A percentile compares a stretch with the other conserved stretches of the same genome.
These are phyloP conservation scores for Mohoua ochrocephala DNA, from an alignment of 2,113 vertebrate species.

Conservation along the genomic window DNA sequence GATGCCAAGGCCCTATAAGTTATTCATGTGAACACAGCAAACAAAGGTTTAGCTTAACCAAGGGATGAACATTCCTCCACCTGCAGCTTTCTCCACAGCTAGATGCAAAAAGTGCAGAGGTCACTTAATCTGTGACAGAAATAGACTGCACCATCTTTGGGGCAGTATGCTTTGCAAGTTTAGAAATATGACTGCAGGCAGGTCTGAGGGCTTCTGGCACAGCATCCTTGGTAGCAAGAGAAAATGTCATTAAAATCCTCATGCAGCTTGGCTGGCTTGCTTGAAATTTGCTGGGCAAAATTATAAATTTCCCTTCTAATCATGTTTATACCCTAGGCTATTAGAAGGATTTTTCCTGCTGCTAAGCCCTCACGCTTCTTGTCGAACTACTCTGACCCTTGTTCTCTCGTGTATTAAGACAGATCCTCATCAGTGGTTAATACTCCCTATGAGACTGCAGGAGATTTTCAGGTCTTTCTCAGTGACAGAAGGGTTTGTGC, in stretches of 20 bases:
- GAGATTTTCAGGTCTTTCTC: not conserved
- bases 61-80: slow-evolving; percentile 58
- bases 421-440: slow-evolving; percentile 33
- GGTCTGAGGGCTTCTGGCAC: not conserved
- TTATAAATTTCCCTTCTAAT: slow-evolving; percentile 26
- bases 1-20: slow-evolving; percentile 64
- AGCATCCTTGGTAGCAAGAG: not conserved
- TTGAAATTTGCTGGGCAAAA: slow-evolving; percentile 25
- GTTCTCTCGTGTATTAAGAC: slow-evolving; percentile 3
- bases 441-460: not conserved
- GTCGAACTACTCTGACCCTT: not conserved
- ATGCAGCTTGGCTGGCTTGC: not conserved
- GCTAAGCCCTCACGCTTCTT: slow-evolving; percentile 16
- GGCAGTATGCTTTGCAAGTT: not conserved
- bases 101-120: slow-evolving; percentile 12
- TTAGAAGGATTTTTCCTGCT: slow-evolving; percentile 29
- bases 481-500: not conserved
- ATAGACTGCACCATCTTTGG: not conserved
- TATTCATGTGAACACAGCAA: slow-evolving; percentile 74
- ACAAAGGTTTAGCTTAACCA: slow-evolving; percentile 64
- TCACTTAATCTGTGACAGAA: slow-evolving; percentile 52
- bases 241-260: slow-evolving; percentile 22
- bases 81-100: slow-evolving; percentile 37
- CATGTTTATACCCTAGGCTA: slow-evolving; percentile 1
- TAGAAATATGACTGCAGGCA: not conserved